Conservation (phyloP, 2,797 vertebrate species). For the Echeneis naucrates region DNA sequence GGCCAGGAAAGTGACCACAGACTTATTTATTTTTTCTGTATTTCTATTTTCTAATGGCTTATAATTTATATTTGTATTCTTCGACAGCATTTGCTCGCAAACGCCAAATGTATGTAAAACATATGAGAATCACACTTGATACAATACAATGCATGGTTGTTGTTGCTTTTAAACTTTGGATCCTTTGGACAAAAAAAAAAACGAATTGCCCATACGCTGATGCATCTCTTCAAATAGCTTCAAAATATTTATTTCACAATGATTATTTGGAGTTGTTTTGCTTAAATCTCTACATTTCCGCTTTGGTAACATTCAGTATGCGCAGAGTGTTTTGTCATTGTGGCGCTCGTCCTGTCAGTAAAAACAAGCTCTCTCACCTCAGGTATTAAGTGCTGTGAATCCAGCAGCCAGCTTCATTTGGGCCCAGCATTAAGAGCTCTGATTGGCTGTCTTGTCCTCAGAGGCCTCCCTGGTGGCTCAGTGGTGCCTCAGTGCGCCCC, state of each 20-base stretch:
- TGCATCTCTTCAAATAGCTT: neutral
- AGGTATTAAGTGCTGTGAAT: neutral
- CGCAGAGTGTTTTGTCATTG: neutral
- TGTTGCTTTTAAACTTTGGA: no score
- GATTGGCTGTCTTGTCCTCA: constrained; percentile 8
- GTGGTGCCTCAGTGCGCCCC: neutral
- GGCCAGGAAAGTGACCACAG: no score
- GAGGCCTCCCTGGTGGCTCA: no score
- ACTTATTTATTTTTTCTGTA: no score
- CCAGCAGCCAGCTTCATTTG: neutral
- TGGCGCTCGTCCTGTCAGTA: neutral
- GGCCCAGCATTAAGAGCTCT: neutral
- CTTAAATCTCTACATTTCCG: neutral
- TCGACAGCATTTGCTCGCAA: neutral
- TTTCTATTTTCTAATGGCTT: no score
- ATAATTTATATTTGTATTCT: neutral
- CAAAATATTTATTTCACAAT: neutral
- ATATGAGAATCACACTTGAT: neutral
- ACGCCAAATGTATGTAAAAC: neutral
- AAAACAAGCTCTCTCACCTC: neutral
- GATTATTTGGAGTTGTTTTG: neutral
- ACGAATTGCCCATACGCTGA: no score
- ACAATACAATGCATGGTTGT: no score
- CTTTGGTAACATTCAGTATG: neutral
- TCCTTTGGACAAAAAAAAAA: neutral